Percentiles rank a stretch among this genome's conserved stretches.
Evolutionary conservation across 92 coral and sea anemone species (phyloP).

Genomic region (Pocillopora grandis): DNA sequence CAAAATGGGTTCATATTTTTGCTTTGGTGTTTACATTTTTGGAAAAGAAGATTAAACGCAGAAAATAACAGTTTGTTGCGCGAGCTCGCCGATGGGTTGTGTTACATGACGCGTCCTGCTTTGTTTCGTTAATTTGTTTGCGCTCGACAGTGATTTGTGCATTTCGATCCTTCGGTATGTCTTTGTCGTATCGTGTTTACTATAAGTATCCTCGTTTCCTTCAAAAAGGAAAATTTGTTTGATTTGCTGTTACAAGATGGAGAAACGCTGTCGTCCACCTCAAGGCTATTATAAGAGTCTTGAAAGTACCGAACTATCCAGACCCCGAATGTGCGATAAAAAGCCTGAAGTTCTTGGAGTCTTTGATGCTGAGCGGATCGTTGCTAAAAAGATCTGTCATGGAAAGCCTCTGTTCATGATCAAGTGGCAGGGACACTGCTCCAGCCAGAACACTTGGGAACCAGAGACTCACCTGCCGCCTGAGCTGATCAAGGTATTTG

Average conservation of each 20-base stretch:
- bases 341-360: slow-evolving; percentile 26
- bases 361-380: slow-evolving; percentile 24
- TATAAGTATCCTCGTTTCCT: neutral
- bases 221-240: neutral
- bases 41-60: too few species aligned
- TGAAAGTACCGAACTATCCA: neutral
- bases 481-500: slow-evolving; percentile 23
- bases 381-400: slow-evolving; percentile 14
- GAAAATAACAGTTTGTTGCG: too few species aligned
- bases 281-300: slow-evolving; percentile 20
- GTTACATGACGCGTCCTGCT: too few species aligned
- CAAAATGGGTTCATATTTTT: too few species aligned
- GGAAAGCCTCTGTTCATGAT: slow-evolving; percentile 29
- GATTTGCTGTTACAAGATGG: neutral
- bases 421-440: slow-evolving; percentile 22
- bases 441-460: slow-evolving; percentile 19
- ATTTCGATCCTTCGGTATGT: slow-evolving; percentile 2
- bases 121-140: too few species aligned
- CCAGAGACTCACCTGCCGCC: slow-evolving; percentile 18
- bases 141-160: neutral
- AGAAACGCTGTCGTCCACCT: slow-evolving; percentile 18
- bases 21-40: too few species aligned
- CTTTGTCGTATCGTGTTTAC: neutral
- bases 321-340: neutral
- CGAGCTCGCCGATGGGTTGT: too few species aligned